Base-by-base conservation (phyloP, 2,113 vertebrate genomes). In the Sylvia atricapilla region DNA sequence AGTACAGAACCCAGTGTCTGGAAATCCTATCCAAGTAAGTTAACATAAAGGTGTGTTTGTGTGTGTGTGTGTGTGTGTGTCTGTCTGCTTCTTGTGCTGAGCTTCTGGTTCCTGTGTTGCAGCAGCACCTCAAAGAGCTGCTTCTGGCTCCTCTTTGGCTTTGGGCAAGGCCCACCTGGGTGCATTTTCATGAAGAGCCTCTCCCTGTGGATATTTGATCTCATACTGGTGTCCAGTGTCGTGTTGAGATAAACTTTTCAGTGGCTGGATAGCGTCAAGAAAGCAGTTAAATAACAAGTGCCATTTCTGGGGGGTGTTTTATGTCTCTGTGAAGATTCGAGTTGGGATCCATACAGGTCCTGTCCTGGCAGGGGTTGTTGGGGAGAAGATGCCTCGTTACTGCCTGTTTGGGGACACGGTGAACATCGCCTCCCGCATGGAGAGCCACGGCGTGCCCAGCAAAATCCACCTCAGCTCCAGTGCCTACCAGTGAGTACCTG, bases 321-420 rank as follows among this genome's bases (percentile, higher is more conserved):
- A 87, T 96, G 84, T 92, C 77, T 97, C 66, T 93, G 56, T 90
- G 64, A 90, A 98, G 97, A 98, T 98, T 82, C 97, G 98, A 95
- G 97, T 97, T 97, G 98, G 98, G 55, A 84, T 98, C 83, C 97
- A 98, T 91, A 98, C 96, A 73, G 97, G 98, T 72, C 97, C 97
- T 55, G 97, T 97, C 21, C 58, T 98, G 94, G 98, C 97, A 49
- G 98, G 97, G 53, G 96, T 98, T 18, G 98, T 98, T 82, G 96
- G 98, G 63, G 98, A 98, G 86, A 98, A 98, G 95, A 98, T 98
- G 98, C 97, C 97, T 52, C 97, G 97, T 49, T 98, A 98, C 50
- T 98, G 98, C 89, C 79, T 98, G 64, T 98, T 98, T 95, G 97
- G 98, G 68, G 98, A 98, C 95, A 98, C 97, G 1, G 98, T 98